These are phyloP conservation scores for Cryptocephalus moraei DNA, from an alignment of 2,888 invertebrate species.

Conservation along the genomic window DNA sequence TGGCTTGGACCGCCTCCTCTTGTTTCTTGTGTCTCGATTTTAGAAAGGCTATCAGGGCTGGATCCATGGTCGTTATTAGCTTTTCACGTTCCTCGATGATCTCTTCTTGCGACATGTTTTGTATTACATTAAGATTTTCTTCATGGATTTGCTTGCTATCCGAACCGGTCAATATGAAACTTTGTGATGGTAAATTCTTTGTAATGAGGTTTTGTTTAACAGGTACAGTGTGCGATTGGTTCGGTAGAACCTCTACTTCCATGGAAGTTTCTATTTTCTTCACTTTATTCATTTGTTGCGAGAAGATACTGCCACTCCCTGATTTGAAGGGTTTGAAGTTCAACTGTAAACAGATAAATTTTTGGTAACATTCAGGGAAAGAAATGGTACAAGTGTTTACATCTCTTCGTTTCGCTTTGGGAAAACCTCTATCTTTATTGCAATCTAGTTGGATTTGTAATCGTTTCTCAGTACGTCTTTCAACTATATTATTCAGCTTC, in stretches of 20 bases:
- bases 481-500: constrained; percentile 48
- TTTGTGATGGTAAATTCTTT: constrained; percentile 29
- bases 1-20: constrained; percentile 7
- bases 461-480: constrained; percentile 32
- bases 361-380: no score
- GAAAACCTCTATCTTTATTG: constrained; percentile 39
- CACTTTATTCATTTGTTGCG: constrained; percentile 38
- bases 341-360: no score
- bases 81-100: constrained; percentile 64
- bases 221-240: background rate
- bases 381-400: constrained; percentile 14
- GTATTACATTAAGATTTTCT: constrained; percentile 59
- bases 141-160: constrained; percentile 55
- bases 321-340: constrained; percentile 6
- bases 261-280: constrained; percentile 20
- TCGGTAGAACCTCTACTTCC: constrained; percentile 12
- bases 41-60: constrained; percentile 57
- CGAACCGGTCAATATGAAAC: constrained; percentile 38
- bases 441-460: constrained; percentile 16
- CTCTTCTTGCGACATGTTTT: constrained; percentile 60
- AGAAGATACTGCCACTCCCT: constrained; percentile 43
- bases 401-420: constrained; percentile 39
- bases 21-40: constrained; percentile 37
- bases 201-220: constrained; percentile 17
- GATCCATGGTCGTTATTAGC: constrained; percentile 53